Evolutionary conservation across 2,113 vertebrate species (phyloP).

Genomic region (Labeo rohita): DNA sequence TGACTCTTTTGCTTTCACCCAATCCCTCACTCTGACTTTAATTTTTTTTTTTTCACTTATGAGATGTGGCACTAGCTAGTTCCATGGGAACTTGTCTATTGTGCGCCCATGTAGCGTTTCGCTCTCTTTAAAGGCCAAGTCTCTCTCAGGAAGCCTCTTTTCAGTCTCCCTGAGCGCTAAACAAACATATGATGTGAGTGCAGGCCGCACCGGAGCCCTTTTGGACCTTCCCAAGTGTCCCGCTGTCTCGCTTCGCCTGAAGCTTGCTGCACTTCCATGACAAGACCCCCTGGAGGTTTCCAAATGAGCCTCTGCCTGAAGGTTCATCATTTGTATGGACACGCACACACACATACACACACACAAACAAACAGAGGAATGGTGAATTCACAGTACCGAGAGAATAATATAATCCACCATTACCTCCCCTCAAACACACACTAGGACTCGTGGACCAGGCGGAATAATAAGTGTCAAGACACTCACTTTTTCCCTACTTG

Average conservation of each 20-base stretch:
- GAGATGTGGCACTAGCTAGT: conserved; percentile 37
- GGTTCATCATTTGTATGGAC: conserved; percentile 41
- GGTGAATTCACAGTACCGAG: conserved; percentile 27
- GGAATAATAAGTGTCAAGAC: conserved; percentile 34
- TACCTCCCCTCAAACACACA: conserved; percentile 23
- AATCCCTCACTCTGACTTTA: neutral
- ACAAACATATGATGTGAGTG: conserved; percentile 53
- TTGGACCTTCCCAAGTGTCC: conserved; percentile 50
- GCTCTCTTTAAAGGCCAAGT: conserved; percentile 40
- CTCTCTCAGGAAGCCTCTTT: conserved; percentile 50
- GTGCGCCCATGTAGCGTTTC: conserved; percentile 23
- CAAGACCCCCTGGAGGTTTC: conserved; percentile 52
- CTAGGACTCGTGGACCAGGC: neutral
- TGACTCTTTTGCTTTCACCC: conserved; percentile 25
- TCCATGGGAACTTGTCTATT: conserved; percentile 45
- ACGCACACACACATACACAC: conserved; percentile 23
- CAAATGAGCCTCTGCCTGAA: conserved; percentile 33
- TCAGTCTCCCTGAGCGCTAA: conserved; percentile 44
- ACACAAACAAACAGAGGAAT: conserved; percentile 16
- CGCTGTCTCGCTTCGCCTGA: conserved; percentile 32
- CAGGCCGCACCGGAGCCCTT: conserved; percentile 33
- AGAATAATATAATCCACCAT: conserved; percentile 51
- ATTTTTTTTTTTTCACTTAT: conserved; percentile 19
- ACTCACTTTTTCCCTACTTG: conserved; percentile 33
- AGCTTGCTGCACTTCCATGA: conserved; percentile 38